Percentiles rank a stretch among this genome's conserved stretches.
phyloP scores from a whole-genome alignment of 1,140 invertebrate species.

The Drosophila jambulina region DNA sequence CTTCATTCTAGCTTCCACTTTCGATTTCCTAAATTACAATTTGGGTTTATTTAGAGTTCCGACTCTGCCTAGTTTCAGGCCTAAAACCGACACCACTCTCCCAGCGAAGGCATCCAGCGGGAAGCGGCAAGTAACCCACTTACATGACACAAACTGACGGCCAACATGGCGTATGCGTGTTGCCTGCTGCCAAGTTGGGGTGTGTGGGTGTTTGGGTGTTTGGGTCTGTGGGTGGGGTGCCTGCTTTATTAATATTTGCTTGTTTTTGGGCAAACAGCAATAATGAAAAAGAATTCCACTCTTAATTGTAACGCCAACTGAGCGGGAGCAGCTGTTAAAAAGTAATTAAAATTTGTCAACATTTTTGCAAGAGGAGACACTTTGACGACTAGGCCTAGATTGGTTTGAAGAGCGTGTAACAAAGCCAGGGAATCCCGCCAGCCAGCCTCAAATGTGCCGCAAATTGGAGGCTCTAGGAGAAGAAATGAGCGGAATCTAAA shows the following conservation, averaged over 20 bases:
- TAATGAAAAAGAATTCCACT: constrained; percentile 78
- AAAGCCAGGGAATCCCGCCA: not conserved
- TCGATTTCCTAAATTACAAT: not conserved
- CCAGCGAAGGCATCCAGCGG: constrained; percentile 16
- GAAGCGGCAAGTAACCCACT: constrained; percentile 55
- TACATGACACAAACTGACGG: constrained; percentile 73
- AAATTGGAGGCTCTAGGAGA: constrained; percentile 9
- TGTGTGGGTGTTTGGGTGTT: constrained; percentile 13
- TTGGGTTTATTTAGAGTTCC: not conserved
- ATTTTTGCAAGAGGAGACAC: constrained; percentile 46
- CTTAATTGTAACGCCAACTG: constrained; percentile 72
- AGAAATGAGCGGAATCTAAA: constrained; percentile 27
- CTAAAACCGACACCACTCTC: not conserved
- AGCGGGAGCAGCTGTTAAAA: constrained; percentile 60
- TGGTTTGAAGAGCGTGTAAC: constrained; percentile 12
- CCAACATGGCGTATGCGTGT: constrained; percentile 78
- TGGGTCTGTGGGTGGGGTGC: not conserved
- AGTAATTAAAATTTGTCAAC: constrained; percentile 83
- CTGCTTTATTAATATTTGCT: constrained; percentile 51
- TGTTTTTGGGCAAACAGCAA: constrained; percentile 65
- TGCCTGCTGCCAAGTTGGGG: constrained; percentile 57
- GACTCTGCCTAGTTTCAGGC: constrained; percentile 2
- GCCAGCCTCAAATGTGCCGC: constrained; percentile 22
- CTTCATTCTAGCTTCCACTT: not conserved
- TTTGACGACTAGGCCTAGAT: constrained; percentile 27